Conservation (phyloP, 2,113 vertebrate species). For the Esox niger region DNA sequence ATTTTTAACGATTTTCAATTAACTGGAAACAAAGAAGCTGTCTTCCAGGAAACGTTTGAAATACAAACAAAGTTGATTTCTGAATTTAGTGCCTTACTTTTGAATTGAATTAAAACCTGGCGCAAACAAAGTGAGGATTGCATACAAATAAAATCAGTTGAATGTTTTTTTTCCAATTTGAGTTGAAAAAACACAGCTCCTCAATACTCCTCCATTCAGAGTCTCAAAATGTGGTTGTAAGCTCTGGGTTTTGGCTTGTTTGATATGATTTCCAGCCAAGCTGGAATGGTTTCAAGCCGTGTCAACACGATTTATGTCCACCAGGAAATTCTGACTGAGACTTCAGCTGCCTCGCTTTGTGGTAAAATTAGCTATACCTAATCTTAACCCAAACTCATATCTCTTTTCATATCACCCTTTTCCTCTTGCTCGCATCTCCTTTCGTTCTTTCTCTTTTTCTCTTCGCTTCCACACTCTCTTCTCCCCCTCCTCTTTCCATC, state of each 20-base stretch:
- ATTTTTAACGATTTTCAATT: no score
- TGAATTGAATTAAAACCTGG: no score
- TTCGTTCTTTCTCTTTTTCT: neutral
- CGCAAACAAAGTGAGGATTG: neutral
- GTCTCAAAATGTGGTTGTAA: neutral
- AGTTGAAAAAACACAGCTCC: neutral
- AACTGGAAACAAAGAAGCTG: no score
- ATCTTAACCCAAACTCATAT: neutral
- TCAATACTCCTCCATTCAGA: neutral
- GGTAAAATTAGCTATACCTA: neutral
- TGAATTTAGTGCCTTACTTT: no score
- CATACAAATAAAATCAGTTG: no score
- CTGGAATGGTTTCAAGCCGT: constrained; percentile 1
- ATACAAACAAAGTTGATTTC: no score
- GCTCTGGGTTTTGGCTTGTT: neutral
- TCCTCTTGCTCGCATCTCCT: neutral
- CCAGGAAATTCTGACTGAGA: neutral
- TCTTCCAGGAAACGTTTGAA: no score
- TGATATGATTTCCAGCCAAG: constrained; percentile 8
- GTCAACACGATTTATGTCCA: neutral
- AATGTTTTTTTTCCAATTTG: neutral
- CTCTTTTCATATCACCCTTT: constrained; percentile 1
- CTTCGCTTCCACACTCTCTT: neutral
- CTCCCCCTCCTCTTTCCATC: neutral
- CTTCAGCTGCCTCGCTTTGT: neutral